phyloP scores from a whole-genome alignment of 2,113 vertebrate species.

The Catharus fuscescens region DNA sequence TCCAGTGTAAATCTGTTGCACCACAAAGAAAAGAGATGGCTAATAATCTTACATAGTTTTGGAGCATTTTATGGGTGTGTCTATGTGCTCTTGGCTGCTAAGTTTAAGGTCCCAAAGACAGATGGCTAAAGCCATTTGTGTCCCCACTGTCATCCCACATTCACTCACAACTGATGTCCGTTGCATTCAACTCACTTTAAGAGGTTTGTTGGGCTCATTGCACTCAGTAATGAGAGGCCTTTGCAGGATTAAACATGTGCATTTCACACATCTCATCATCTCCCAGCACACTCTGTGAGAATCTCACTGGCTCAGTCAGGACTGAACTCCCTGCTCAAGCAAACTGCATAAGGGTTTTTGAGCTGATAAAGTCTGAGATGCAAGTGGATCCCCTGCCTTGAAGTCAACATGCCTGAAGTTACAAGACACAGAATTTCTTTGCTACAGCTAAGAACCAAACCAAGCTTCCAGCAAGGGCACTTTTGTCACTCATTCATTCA shows the following conservation, averaged over 20 bases:
- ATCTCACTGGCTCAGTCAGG: neutral
- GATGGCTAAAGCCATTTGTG: neutral
- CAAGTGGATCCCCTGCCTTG: neutral
- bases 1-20: neutral
- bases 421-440: neutral
- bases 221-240: neutral
- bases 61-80: neutral
- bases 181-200: neutral
- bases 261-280: neutral
- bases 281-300: neutral
- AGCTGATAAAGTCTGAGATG: neutral
- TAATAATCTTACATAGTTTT: neutral
- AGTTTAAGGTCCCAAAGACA: neutral
- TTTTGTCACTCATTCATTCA: neutral
- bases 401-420: neutral
- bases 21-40: neutral
- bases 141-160: neutral
- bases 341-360: neutral
- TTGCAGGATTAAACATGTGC: neutral
- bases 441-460: neutral
- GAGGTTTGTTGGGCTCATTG: neutral
- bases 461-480: neutral
- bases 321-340: neutral
- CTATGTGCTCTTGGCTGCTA: neutral
- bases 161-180: neutral